phyloP scores from a whole-genome alignment of 2,888 invertebrate species.

The Eupithecia insigniata region DNA sequence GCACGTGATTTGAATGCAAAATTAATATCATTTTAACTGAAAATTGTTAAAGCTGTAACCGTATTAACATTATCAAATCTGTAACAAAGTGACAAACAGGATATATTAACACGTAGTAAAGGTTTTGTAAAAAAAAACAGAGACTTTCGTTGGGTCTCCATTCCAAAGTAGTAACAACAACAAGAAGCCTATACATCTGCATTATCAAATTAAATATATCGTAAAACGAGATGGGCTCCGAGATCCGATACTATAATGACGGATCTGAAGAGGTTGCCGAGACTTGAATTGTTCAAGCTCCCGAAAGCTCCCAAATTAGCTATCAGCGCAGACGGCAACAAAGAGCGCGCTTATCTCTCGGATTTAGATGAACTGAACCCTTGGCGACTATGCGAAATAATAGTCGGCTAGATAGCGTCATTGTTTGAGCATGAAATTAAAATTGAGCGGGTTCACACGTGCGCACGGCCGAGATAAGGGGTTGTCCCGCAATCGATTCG shows the following conservation, averaged over 20 bases:
- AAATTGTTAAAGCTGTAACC: constrained; percentile 44
- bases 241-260: constrained; percentile 71
- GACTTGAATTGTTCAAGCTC: constrained; percentile 42
- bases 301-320: constrained; percentile 69
- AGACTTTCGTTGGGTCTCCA: neutral
- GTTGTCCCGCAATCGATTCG: constrained; percentile 74
- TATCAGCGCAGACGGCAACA: constrained; percentile 74
- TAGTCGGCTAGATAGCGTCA: constrained; percentile 82
- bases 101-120: no score
- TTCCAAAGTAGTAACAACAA: neutral
- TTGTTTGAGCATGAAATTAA: constrained; percentile 85
- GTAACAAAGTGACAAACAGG: neutral
- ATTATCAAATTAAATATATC: constrained; percentile 69
- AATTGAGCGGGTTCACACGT: constrained; percentile 84
- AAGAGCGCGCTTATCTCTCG: constrained; percentile 80
- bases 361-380: constrained; percentile 83
- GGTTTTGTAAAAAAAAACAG: neutral
- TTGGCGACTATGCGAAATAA: constrained; percentile 81
- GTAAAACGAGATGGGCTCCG: constrained; percentile 62
- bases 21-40: constrained; percentile 58
- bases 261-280: constrained; percentile 64
- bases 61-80: neutral
- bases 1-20: constrained; percentile 65
- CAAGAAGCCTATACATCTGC: constrained; percentile 53
- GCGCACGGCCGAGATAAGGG: constrained; percentile 81